Evolutionary conservation across 2,113 vertebrate genomes (phyloP).

Genomic region (Toxostoma redivivum): DNA sequence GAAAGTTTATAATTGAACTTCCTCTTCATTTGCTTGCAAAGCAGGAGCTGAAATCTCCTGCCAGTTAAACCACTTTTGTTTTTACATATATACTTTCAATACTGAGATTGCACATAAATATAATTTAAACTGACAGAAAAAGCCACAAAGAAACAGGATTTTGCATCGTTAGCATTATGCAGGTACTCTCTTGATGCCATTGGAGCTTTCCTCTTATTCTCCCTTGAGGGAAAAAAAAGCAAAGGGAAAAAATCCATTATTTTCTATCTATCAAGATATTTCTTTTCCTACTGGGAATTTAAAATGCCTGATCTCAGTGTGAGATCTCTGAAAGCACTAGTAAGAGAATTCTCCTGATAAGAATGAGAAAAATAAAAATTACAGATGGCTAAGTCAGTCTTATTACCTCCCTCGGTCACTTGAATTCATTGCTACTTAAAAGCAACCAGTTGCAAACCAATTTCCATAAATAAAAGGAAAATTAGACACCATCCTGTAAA

Average conservation of each 20-base stretch:
- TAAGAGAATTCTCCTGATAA: background rate
- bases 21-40: slow-evolving; percentile 5
- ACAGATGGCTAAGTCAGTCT: background rate
- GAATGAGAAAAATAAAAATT: background rate
- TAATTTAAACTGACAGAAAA: background rate
- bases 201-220: background rate
- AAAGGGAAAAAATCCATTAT: background rate
- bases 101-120: background rate
- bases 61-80: background rate
- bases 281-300: background rate
- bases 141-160: background rate
- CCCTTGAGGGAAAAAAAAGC: background rate
- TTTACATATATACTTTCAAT: background rate
- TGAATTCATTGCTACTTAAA: background rate
- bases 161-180: background rate
- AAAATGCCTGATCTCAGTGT: background rate
- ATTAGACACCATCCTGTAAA: background rate
- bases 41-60: background rate
- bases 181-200: background rate
- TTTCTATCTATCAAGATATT: background rate
- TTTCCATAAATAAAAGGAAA: background rate
- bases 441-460: background rate
- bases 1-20: background rate
- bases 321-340: background rate
- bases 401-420: background rate